Percentiles rank a stretch among this genome's conserved stretches.
Evolutionary conservation across 2,113 vertebrate species (phyloP).

Genomic region (Oreochromis spilurus): DNA sequence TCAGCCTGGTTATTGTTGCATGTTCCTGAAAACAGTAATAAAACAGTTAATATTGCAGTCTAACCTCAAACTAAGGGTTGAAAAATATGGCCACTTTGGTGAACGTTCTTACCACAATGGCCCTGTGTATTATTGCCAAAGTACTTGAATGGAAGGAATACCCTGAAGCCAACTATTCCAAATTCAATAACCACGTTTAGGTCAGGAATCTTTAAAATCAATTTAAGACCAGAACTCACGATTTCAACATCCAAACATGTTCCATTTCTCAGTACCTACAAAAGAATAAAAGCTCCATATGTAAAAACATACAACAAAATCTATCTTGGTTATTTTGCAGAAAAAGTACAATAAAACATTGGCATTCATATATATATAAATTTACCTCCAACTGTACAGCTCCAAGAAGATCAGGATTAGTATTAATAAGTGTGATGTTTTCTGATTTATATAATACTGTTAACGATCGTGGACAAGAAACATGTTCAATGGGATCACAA

Average conservation of each 20-base stretch:
- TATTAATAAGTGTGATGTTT: no score
- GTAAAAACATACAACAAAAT: neutral
- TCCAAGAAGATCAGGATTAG: constrained; percentile 51
- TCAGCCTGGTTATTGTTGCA: constrained; percentile 83
- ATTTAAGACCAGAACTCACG: constrained; percentile 72
- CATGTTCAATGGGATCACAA: no score
- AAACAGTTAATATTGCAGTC: neutral
- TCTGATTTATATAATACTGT: no score
- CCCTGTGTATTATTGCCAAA: constrained; percentile 90
- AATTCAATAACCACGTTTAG: constrained; percentile 75
- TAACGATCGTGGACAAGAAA: no score
- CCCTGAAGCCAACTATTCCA: constrained; percentile 81
- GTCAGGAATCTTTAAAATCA: constrained; percentile 76
- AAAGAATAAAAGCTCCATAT: neutral
- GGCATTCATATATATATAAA: no score
- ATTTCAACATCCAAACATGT: constrained; percentile 60
- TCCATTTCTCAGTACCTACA: constrained; percentile 48
- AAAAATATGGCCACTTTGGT: neutral
- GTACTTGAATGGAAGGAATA: constrained; percentile 73
- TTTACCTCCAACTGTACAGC: constrained; percentile 77
- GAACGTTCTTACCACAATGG: constrained; percentile 83
- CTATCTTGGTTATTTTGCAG: neutral
- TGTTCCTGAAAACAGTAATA: constrained; percentile 72
- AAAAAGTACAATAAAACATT: neutral
- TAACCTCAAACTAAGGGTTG: neutral